phyloP scores from a whole-genome alignment of 2,797 vertebrate species.

The Balearica regulorum region DNA sequence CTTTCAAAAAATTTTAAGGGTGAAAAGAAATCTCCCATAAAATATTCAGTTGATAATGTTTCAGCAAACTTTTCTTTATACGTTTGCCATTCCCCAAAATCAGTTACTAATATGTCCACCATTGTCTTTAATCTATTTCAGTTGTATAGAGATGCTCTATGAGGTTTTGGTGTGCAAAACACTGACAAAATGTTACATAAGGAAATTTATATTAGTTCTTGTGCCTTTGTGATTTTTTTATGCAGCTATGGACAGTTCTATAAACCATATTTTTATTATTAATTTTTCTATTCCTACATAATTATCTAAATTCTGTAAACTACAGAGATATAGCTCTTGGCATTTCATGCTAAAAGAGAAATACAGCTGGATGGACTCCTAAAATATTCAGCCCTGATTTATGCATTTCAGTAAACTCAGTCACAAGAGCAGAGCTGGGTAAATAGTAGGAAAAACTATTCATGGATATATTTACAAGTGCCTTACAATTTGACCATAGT shows the following conservation, averaged over 20 bases:
- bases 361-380: constrained; percentile 5
- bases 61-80: background rate
- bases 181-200: constrained; percentile 12
- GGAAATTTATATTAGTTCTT: background rate
- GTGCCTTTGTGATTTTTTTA: background rate
- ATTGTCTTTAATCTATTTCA: background rate
- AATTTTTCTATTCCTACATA: constrained; percentile 28
- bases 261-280: background rate
- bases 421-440: background rate
- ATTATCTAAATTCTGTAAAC: constrained; percentile 33
- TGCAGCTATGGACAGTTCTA: background rate
- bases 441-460: background rate
- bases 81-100: background rate
- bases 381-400: constrained; percentile 56
- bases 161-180: background rate
- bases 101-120: background rate
- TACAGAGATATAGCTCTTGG: background rate
- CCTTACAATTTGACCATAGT: background rate
- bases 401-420: constrained; percentile 16
- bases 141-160: background rate
- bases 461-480: background rate
- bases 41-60: background rate
- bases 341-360: constrained; percentile 24
- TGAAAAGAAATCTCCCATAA: background rate
- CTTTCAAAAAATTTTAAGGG: background rate